Evolutionary conservation across 2,888 invertebrate genomes (phyloP), one percentile per base, ranked within the genome.

Genomic region (Diarsia brunnea): DNA sequence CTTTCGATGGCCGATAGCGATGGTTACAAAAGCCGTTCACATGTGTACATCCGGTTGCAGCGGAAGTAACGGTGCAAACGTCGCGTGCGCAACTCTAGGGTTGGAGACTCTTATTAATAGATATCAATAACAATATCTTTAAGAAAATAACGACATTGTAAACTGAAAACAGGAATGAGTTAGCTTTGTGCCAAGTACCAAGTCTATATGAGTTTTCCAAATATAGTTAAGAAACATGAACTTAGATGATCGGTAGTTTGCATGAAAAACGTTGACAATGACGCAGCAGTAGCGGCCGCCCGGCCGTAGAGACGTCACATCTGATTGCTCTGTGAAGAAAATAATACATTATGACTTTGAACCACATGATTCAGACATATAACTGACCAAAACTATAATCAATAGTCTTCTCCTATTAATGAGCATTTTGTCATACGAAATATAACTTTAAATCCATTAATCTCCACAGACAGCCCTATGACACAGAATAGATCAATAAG

Each of bases 31-130:
- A 86, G 73, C 87, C 89, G 85, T 86, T 88, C 88, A 87, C 83
- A 88, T 90, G 82, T 43, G 72, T 68, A 87, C 87, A 88, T 91
- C 91, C 91, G 90, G 90, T 78, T 92, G 89, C 89, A 89, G 77
- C 93, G 95, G 95, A 95, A 94, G 92, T 94, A 93, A 95, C 94
- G 92, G 94, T 90, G 90, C 80, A 74, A 84, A 75, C 84, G 91
- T 89, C 92, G 92, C 93, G 92, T 93, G 93, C 93, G 88, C 90
- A 84, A 64, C 63, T 75, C 66, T 85, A 84, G 79, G 86, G 81
- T 70, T 87, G 77, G 27, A 67, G 21, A 53, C 14, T 51, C 14
- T 27, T 43, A 71, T 21, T 78, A 19, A 65, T n/a, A 64, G 11
- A 43, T 51, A 67, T 24, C 1, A 47, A 58, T 43, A n/a, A n/a